A percentile compares a stretch with the other conserved stretches of the same genome.
Evolutionary conservation across 2,113 vertebrate genomes (phyloP).

Genomic region (Aspidoscelis tigris): DNA sequence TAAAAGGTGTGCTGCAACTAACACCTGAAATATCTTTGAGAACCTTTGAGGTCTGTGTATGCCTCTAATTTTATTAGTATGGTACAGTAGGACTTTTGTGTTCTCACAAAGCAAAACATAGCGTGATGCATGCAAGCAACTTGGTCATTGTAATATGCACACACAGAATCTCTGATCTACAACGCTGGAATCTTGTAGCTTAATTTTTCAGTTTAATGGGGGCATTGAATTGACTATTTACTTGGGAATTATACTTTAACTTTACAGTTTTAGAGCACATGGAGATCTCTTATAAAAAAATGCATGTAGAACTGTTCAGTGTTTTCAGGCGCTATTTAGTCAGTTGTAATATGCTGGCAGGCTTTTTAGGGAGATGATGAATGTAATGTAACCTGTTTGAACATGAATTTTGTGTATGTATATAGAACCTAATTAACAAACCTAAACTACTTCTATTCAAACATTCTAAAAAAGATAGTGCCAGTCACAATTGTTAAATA

Average conservation of each 20-base stretch:
- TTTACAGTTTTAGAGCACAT: slow-evolving; percentile 52
- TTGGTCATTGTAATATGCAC: no score
- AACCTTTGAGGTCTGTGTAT: no score
- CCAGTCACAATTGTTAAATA: slow-evolving; percentile 76
- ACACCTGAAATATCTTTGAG: no score
- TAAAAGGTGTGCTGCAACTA: no score
- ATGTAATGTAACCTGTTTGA: slow-evolving; percentile 68
- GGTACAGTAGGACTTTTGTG: no score
- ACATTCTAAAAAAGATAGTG: slow-evolving; percentile 71
- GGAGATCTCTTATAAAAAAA: slow-evolving; percentile 46
- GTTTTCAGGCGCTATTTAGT: background rate
- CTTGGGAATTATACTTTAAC: slow-evolving; percentile 11
- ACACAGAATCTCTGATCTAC: no score
- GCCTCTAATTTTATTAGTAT: no score
- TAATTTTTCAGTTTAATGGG: slow-evolving; percentile 18
- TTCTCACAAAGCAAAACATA: no score
- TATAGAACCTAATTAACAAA: slow-evolving; percentile 72
- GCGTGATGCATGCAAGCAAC: no score
- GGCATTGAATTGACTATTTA: slow-evolving; percentile 13
- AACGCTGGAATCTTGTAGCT: background rate
- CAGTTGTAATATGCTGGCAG: slow-evolving; percentile 57
- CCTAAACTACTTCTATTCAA: slow-evolving; percentile 70
- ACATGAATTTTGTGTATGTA: slow-evolving; percentile 52
- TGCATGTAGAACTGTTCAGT: slow-evolving; percentile 47
- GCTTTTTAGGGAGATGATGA: slow-evolving; percentile 70